A percentile compares a stretch with the other conserved stretches of the same genome.
These are phyloP conservation scores for Drosophila carrolli DNA, from an alignment of 1,140 invertebrate species.

Conservation along the genomic window DNA sequence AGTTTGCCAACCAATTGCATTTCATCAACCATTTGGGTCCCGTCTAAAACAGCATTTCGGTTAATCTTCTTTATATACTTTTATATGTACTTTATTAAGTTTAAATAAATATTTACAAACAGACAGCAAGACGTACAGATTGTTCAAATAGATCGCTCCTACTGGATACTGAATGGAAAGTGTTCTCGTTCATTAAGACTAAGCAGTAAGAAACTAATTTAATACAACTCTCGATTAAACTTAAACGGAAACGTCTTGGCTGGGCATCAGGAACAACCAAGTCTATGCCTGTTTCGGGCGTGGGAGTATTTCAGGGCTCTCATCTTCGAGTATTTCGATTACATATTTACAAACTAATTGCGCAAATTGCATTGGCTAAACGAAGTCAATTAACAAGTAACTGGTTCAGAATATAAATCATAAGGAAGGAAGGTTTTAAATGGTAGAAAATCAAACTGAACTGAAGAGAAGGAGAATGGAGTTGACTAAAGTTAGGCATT, in stretches of 20 bases:
- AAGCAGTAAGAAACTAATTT: constrained; percentile 70
- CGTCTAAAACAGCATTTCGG: neutral
- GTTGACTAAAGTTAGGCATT: constrained; percentile 81
- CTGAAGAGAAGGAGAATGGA: constrained; percentile 39
- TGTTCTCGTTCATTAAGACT: constrained; percentile 49
- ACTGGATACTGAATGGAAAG: constrained; percentile 39
- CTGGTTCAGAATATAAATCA: constrained; percentile 38
- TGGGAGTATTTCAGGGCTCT: constrained; percentile 47
- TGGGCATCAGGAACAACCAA: constrained; percentile 51
- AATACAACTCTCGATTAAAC: constrained; percentile 66
- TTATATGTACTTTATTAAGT: constrained; percentile 78
- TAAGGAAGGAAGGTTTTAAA: constrained; percentile 13
- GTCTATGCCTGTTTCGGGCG: constrained; percentile 16
- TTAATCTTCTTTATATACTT: constrained; percentile 44
- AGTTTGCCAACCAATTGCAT: neutral
- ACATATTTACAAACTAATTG: constrained; percentile 80
- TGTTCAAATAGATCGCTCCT: constrained; percentile 35
- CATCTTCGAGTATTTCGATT: constrained; percentile 67
- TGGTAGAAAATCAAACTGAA: constrained; percentile 12
- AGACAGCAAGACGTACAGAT: constrained; percentile 67
- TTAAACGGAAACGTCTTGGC: constrained; percentile 43
- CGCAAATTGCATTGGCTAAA: constrained; percentile 68
- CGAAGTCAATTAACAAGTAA: constrained; percentile 61
- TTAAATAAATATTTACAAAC: constrained; percentile 84
- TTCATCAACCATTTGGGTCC: constrained; percentile 2